Percentiles rank a stretch among this genome's conserved stretches.
phyloP scores from a whole-genome alignment of 2,113 vertebrate species.

The Bagarius yarrelli region DNA sequence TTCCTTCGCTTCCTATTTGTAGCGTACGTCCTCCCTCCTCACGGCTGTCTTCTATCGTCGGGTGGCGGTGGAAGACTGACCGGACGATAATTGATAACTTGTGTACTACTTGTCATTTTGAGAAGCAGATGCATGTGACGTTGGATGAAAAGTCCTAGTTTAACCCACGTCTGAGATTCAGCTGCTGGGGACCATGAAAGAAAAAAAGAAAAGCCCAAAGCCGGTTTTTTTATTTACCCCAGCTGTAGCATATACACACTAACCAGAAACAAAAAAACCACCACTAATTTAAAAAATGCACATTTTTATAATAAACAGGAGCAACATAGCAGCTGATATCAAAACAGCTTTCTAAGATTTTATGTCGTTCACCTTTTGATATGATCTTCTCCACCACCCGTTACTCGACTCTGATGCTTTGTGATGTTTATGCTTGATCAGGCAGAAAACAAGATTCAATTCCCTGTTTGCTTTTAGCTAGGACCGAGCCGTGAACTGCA shows the following conservation, averaged over 20 bases:
- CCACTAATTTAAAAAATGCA: too few relatives aligned
- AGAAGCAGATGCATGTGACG: neutral
- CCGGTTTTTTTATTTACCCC: neutral
- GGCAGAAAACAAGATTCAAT: neutral
- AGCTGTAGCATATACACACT: neutral
- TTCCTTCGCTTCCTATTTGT: neutral
- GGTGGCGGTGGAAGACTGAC: conserved; percentile 20
- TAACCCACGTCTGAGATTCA: neutral
- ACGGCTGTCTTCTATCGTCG: neutral
- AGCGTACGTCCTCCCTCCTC: neutral
- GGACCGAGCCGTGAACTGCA: neutral
- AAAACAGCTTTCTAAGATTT: too few relatives aligned
- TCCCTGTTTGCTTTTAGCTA: neutral
- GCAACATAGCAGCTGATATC: too few relatives aligned
- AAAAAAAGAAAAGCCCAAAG: neutral
- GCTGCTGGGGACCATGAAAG: neutral
- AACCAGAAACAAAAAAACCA: too few relatives aligned
- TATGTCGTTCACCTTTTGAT: too few relatives aligned
- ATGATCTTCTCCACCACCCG: neutral
- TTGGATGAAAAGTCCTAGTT: neutral
- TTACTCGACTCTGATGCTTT: neutral
- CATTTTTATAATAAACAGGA: too few relatives aligned
- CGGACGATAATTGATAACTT: conserved; percentile 37
- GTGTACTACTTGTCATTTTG: conserved; percentile 9
- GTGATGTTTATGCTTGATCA: neutral